phyloP scores from a whole-genome alignment of 1,140 invertebrate genomes.

The Ceratitis capitata region DNA sequence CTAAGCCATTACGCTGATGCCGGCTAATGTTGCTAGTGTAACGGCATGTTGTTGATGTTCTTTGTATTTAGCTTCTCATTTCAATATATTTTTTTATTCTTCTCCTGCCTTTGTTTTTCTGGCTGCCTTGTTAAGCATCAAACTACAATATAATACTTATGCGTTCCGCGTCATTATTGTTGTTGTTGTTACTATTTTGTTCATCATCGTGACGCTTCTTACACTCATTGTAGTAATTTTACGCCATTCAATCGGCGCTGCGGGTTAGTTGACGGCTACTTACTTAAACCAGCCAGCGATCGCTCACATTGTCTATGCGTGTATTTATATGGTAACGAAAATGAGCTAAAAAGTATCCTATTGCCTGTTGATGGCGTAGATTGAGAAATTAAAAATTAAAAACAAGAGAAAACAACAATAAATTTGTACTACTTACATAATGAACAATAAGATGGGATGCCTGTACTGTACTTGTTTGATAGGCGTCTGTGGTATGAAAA shows the following conservation, averaged over 20 bases:
- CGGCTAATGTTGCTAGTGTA: constrained; percentile 23
- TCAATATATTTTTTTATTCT: background rate
- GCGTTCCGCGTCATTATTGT: background rate
- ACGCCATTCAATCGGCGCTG: background rate
- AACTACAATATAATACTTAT: background rate
- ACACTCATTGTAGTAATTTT: background rate
- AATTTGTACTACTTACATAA: too few species aligned
- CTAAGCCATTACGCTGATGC: constrained; percentile 7
- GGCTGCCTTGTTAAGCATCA: background rate
- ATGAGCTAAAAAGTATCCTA: background rate
- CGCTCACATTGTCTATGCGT: background rate
- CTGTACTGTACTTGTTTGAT: too few species aligned
- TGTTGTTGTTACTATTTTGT: background rate
- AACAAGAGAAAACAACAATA: too few species aligned
- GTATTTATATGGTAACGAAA: constrained; percentile 8
- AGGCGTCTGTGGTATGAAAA: too few species aligned
- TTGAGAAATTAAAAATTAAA: too few species aligned
- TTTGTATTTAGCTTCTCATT: background rate
- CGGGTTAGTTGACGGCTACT: constrained; percentile 7
- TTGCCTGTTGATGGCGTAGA: too few species aligned
- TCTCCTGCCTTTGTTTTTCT: background rate
- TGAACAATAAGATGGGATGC: too few species aligned
- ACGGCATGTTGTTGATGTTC: background rate
- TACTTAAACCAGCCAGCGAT: too few species aligned
- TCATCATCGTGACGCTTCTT: background rate